A percentile compares a stretch with the other conserved stretches of the same genome.
Evolutionary conservation across 2,113 vertebrate species (phyloP).

Genomic region (Xenotilapia longispinis): DNA sequence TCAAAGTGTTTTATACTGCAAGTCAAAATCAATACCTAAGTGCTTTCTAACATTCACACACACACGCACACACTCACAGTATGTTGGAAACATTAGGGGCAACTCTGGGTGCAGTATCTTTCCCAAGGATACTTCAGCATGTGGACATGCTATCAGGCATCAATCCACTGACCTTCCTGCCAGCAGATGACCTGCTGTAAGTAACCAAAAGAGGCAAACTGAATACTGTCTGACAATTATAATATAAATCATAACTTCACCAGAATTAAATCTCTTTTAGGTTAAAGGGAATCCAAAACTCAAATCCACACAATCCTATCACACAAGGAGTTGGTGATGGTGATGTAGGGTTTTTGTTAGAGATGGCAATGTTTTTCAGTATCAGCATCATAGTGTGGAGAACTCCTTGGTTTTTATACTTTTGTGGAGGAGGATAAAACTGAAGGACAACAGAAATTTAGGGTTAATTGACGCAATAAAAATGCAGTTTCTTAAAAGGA

Average conservation of each 20-base stretch:
- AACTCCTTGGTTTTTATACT: not conserved
- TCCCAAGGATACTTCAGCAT: not conserved
- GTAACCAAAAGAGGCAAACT: not conserved
- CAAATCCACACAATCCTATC: not conserved
- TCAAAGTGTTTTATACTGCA: not conserved
- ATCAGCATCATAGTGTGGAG: not conserved
- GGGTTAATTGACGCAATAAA: not conserved
- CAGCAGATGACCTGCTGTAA: not conserved
- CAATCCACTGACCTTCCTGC: not conserved
- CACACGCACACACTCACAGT: not conserved
- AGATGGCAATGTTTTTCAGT: not conserved
- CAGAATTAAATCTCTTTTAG: not conserved
- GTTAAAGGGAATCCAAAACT: not conserved
- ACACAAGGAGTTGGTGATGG: not conserved
- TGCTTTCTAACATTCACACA: not conserved
- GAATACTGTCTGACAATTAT: not conserved
- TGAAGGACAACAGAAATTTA: not conserved
- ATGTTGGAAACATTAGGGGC: accelerated
- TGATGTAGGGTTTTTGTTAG: not conserved
- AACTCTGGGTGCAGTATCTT: not conserved
- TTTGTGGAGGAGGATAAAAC: not conserved
- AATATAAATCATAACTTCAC: not conserved
- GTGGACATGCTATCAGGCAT: not conserved
- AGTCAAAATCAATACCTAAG: not conserved
- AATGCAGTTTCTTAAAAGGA: not conserved